A percentile compares a stretch with the other conserved stretches of the same genome.
Conservation (phyloP, 2,797 vertebrate species). For the Tokudaia tokunoshimensis region DNA sequence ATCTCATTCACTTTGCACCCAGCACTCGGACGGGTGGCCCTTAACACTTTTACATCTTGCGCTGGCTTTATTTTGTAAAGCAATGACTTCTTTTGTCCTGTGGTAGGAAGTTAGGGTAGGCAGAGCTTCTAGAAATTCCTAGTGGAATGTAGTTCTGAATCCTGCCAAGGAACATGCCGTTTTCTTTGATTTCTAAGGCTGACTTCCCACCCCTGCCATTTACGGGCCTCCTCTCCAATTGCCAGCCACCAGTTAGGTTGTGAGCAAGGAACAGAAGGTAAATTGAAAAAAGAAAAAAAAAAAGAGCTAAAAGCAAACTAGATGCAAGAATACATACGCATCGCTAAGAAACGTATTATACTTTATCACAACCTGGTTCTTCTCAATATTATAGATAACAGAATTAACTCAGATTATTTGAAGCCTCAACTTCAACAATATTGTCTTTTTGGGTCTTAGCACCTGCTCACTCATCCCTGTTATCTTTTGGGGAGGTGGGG, state of each 20-base stretch:
- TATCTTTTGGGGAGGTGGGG: neutral
- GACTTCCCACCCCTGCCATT: neutral
- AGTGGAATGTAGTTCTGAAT: conserved; percentile 51
- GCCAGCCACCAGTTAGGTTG: neutral
- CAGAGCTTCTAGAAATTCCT: conserved; percentile 49
- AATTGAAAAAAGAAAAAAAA: neutral
- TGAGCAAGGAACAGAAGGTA: neutral
- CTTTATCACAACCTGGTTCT: neutral
- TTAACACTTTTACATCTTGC: neutral
- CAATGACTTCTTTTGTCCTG: conserved; percentile 59
- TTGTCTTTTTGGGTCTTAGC: neutral
- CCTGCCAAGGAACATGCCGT: neutral
- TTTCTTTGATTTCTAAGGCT: conserved; percentile 36
- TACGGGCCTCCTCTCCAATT: neutral
- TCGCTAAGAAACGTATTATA: neutral
- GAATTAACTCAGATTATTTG: neutral
- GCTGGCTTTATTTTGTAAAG: conserved; percentile 4
- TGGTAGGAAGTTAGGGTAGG: conserved; percentile 56
- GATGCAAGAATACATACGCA: neutral
- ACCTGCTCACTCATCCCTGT: neutral
- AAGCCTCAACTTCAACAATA: neutral
- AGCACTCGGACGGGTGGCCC: neutral
- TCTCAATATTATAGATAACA: neutral
- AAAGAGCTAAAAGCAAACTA: neutral
- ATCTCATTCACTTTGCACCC: neutral